Conservation (phyloP, 2,888 invertebrate genomes). For the Drosophila fulvimacula region DNA sequence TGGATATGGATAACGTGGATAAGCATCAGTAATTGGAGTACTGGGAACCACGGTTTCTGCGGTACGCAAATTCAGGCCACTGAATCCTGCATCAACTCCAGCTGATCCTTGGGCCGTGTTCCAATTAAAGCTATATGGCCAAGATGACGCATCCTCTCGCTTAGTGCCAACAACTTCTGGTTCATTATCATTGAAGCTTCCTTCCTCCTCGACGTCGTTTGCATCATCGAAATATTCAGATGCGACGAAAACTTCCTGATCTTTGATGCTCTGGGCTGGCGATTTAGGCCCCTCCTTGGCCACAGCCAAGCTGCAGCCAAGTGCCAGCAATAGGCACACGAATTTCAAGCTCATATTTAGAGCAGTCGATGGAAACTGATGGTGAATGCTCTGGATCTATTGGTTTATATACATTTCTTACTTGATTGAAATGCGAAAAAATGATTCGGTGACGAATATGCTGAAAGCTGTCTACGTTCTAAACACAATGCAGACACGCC, state of each 20-base stretch:
- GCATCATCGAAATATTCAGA: neutral
- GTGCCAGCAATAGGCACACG: conserved; percentile 32
- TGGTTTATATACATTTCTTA: conserved; percentile 29
- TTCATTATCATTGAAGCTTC: neutral
- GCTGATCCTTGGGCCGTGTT: neutral
- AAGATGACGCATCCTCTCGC: neutral
- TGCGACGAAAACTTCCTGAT: conserved; percentile 15
- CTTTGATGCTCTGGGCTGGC: neutral
- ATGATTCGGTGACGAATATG: neutral
- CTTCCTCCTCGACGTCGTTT: conserved; percentile 2
- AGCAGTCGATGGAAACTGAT: conserved; percentile 32
- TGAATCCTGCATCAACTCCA: neutral
- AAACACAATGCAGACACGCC: conserved; percentile 1
- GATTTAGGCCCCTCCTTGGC: conserved; percentile 14
- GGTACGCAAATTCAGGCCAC: neutral
- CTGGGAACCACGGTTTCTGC: neutral
- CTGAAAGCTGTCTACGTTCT: neutral
- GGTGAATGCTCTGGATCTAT: neutral
- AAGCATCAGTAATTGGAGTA: neutral
- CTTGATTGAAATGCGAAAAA: neutral
- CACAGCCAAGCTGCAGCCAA: conserved; percentile 16
- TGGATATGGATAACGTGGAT: conserved; percentile 4
- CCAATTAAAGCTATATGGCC: neutral
- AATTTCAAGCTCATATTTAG: conserved; percentile 32
- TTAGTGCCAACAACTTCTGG: neutral